Conservation (phyloP, 2,888 invertebrate genomes). For the Agapostemon virescens region DNA sequence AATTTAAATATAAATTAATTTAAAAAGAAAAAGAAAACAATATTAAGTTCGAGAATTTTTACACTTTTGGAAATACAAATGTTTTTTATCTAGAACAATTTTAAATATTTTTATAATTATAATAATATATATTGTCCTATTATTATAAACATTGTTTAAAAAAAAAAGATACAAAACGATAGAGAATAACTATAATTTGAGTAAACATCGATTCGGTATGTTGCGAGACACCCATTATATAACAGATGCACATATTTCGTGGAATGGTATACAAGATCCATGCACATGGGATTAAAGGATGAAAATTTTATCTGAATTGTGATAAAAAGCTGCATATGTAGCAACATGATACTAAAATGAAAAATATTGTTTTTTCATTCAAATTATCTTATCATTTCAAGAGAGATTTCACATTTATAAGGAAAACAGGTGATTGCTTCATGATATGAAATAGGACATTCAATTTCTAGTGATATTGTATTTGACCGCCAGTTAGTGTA, state of each 20-base stretch:
- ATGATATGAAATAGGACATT: background rate
- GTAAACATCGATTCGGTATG: conserved; percentile 2
- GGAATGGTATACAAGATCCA: background rate
- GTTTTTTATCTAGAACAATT: no score
- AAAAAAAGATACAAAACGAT: background rate
- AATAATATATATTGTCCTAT: background rate
- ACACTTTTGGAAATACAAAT: no score
- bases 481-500: background rate
- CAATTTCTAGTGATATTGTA: background rate
- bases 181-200: background rate
- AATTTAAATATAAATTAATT: no score
- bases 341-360: background rate
- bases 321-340: background rate
- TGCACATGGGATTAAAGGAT: background rate
- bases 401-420: background rate
- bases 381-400: background rate
- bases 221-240: background rate
- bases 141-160: background rate
- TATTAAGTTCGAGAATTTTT: no score
- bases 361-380: background rate
- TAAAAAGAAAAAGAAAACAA: background rate
- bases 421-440: background rate
- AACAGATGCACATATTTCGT: background rate
- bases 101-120: no score
- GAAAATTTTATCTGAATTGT: background rate